These are phyloP conservation scores for Setophaga coronata DNA, from an alignment of 2,113 vertebrate genomes.

Conservation along the genomic window DNA sequence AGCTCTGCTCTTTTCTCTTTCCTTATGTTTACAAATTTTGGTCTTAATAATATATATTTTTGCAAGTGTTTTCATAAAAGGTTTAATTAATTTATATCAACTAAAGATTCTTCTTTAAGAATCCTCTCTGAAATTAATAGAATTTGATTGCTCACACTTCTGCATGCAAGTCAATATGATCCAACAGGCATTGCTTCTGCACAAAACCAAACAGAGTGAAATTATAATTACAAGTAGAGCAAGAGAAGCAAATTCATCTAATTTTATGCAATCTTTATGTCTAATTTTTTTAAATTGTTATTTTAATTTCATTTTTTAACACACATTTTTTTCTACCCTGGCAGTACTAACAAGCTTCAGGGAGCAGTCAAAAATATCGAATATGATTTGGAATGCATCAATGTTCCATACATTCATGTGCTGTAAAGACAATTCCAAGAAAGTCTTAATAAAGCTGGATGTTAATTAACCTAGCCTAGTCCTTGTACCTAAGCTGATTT, in stretches of 20 bases:
- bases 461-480: not conserved
- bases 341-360: not conserved
- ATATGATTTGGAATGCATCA: not conserved
- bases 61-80: conserved; percentile 28
- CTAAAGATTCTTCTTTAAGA: conserved; percentile 16
- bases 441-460: not conserved
- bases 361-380: not conserved
- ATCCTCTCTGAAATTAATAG: conserved; percentile 54
- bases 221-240: conserved; percentile 53
- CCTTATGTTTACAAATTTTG: not conserved
- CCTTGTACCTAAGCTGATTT: not conserved
- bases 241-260: conserved; percentile 10
- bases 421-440: not conserved
- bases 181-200: conserved; percentile 30
- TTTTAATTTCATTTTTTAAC: not conserved
- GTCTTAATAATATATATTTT: not conserved
- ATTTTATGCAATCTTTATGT: conserved; percentile 24
- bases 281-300: not conserved
- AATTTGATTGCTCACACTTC: conserved; percentile 26
- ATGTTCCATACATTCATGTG: not conserved
- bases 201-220: conserved; percentile 52
- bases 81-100: conserved; percentile 31
- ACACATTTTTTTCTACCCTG: not conserved
- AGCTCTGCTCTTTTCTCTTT: not conserved
- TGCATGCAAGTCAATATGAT: conserved; percentile 35